Base-by-base conservation (phyloP, 1,140 invertebrate species). In the Steinernema khuongi region DNA sequence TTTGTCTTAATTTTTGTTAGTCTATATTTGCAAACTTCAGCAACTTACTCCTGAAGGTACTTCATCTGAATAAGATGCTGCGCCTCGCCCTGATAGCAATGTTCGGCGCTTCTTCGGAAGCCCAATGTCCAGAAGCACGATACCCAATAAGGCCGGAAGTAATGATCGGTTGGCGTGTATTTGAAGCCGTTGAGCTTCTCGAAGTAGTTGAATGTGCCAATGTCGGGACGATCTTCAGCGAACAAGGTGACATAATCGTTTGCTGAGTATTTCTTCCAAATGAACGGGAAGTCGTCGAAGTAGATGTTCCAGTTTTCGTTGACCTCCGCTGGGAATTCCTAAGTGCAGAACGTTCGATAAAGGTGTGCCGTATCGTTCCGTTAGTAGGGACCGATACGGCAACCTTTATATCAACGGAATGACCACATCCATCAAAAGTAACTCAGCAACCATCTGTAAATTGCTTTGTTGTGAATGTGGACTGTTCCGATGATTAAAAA, bases 201-300 rank as follows among this genome's bases (percentile, higher is more conserved):
- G 31, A 79, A 68, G 22, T 83, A 75, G 36, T 83, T 82, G 31
- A 83, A 75, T 1, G 87, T 85, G 28, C 85, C 86, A 32, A 88
- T 88, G 67, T 83, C 78, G 4, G 72, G 43, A 14, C 79, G 77
- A 68, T 85, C 80, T 70, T 81, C 82, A 26, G 79, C 72, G 67
- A 81, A 83, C 0, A 79, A 66, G n/a, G 80, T 83, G n/a, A 74
- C 76, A 31, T 75, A 74, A n/a, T 68, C 75, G 30, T 76, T 30
- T 4, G 29, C 32, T 1, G 68, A 73, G 80, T 89, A 94, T 71
- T 89, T 88, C 69, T 91, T 90, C 92, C 92, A 94, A 18, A 93
- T 87, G 75, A 93, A 90, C 1, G 90, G 89, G 80, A 92, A 93
- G 36, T 88, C 78, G 79, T 92, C 91, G 75, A 90, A 91, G 2